Evolutionary conservation across 30 jellyfish, hydroid and myxozoan species (phyloP).

Genomic region (Aurelia sp.): DNA sequence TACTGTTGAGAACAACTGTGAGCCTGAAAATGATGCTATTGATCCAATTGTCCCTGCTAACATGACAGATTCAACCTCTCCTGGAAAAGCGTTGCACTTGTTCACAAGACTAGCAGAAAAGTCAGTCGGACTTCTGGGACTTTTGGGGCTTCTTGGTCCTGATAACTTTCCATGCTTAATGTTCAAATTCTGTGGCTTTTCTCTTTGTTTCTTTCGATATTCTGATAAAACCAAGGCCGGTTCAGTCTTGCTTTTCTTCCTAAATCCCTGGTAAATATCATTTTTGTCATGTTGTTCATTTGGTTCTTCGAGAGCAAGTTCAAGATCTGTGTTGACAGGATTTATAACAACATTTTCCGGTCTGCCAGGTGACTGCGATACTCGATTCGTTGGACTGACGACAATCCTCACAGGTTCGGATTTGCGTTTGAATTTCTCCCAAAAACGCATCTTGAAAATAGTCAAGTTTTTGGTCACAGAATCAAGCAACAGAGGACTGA

Average conservation of each 20-base stretch:
- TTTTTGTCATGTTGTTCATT: background rate
- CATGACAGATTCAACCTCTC: constrained; percentile 63
- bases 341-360: background rate
- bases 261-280: background rate
- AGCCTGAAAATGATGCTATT: constrained; percentile 79
- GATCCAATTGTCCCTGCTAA: constrained; percentile 86
- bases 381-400: constrained; percentile 2
- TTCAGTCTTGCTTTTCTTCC: constrained; percentile 38
- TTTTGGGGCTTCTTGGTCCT: background rate
- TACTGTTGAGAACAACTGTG: constrained; percentile 64
- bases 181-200: background rate
- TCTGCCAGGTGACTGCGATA: background rate
- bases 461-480: no score
- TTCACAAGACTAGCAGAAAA: constrained; percentile 27
- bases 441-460: no score
- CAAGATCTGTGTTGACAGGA: constrained; percentile 7
- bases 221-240: constrained; percentile 55
- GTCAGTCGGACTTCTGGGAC: background rate
- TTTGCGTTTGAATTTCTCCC: constrained; percentile 16
- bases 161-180: background rate
- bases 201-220: constrained; percentile 5
- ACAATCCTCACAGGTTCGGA: constrained; percentile 15
- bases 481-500: no score
- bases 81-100: constrained; percentile 40
- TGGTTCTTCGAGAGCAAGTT: background rate